phyloP scores from a whole-genome alignment of 2,113 vertebrate species.

The Ia io region DNA sequence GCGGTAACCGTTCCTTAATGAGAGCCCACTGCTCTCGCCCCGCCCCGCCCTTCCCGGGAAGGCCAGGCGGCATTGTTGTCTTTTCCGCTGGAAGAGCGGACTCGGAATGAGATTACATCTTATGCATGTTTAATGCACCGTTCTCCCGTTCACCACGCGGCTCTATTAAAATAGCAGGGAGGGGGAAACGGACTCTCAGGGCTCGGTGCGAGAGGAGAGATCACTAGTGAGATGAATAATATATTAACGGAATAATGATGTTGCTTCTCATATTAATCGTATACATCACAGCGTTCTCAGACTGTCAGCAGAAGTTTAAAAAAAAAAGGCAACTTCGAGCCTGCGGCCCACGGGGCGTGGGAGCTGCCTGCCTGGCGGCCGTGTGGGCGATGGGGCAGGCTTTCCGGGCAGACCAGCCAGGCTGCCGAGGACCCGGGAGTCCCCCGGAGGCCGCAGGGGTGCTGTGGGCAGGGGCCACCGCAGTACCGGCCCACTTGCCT shows the following conservation, averaged over 20 bases:
- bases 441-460: not conserved
- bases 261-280: constrained; percentile 80
- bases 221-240: constrained; percentile 85
- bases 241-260: constrained; percentile 83
- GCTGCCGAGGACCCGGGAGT: not conserved
- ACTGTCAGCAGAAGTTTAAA: constrained; percentile 70
- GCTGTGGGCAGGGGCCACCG: not conserved
- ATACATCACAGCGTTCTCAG: constrained; percentile 76
- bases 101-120: constrained; percentile 84
- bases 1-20: constrained; percentile 70
- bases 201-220: constrained; percentile 77
- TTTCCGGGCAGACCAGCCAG: not conserved
- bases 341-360: rapidly evolving
- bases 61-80: constrained; percentile 66
- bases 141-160: constrained; percentile 82
- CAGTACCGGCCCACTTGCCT: not conserved
- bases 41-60: constrained; percentile 47
- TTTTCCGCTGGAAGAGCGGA: constrained; percentile 78
- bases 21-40: constrained; percentile 47
- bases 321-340: constrained; percentile 18
- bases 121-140: constrained; percentile 86
- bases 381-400: not conserved
- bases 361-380: not conserved
- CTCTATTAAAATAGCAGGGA: constrained; percentile 82
- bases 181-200: constrained; percentile 73